Evolutionary conservation across 2,888 invertebrate genomes (phyloP).

Genomic region (Chironomus riparius): DNA sequence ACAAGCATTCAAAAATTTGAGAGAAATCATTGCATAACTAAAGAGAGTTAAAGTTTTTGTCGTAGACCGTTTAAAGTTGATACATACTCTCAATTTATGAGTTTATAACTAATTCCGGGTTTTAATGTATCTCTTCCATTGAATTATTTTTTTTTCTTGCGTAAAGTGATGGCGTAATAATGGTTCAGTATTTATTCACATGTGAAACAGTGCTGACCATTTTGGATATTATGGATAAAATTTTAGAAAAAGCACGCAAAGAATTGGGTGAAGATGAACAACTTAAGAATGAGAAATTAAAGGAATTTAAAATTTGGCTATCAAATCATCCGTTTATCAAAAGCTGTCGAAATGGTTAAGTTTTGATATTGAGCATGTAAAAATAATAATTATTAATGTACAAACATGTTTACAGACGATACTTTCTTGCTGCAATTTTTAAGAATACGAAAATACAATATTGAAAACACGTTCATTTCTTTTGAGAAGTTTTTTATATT

Average conservation of each 20-base stretch:
- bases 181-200: not conserved
- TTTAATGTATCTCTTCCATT: not conserved
- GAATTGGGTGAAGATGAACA: slow-evolving; percentile 7
- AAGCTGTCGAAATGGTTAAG: slow-evolving; percentile 11
- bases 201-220: not conserved
- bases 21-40: not conserved
- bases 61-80: not conserved
- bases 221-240: not conserved
- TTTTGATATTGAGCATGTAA: not conserved
- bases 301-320: not conserved
- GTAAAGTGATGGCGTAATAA: not conserved
- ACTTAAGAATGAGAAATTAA: not conserved
- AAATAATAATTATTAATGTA: not conserved
- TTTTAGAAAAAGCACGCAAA: slow-evolving; percentile 11
- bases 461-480: not conserved
- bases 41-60: not conserved
- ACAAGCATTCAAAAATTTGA: not conserved
- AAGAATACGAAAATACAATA: slow-evolving; percentile 7
- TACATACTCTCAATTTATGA: not conserved
- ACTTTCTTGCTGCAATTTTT: slow-evolving; percentile 13
- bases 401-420: slow-evolving; percentile 1
- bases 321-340: slow-evolving; percentile 4
- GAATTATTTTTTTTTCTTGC: not conserved
- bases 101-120: not conserved
- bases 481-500: slow-evolving; percentile 17